Base-by-base conservation (phyloP, 2,888 invertebrate genomes). In the Netelia fuscicornis region DNA sequence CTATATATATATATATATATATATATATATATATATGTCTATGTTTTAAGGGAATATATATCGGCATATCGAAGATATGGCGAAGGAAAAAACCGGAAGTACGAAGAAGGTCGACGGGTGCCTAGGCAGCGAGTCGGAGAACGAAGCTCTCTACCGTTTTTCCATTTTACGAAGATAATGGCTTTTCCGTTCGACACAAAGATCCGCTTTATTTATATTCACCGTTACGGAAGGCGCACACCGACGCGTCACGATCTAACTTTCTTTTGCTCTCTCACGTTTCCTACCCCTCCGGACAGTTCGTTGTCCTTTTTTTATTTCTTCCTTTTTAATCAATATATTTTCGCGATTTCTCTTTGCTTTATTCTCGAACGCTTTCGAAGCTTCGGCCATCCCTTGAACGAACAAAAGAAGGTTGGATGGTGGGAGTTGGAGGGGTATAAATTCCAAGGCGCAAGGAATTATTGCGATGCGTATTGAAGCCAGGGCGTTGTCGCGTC, bases 131-230 rank as follows among this genome's bases (percentile, higher is more conserved):
- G 62, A 65, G 42, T 74, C 68, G 20, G 54, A 78, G 68, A 78
- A 68, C 74, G 48, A 74, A 52, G 25, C 60, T 77, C 68, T 72
- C 67, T 58, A 48, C 48, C 62, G 67, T 81, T 84, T 81, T 81
- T 78, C 77, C 81, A 81, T 84, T 84, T 78, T 78, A 44, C 81
- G 77, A 81, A 81, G 84, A 81, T 84, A 84, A 84, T 84, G 78
- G 84, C 84, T 84, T 84, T 84, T 81, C 84, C 77, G 72, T 64
- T 81, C 81, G 81, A 84, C 81, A 78, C 81, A 77, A 78, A 81
- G 81, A 84, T 84, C 77, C 84, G 77, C 65, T 84, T 81, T 81
- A 84, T 84, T 84, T 84, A 84, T 84, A 84, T 81, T 81, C 84
- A 78, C 44, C 64, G 68, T 68, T 54, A 84, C 81, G 37, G 64